Base-by-base conservation (phyloP, 2,797 vertebrate species). In the Chrosomus eos region DNA sequence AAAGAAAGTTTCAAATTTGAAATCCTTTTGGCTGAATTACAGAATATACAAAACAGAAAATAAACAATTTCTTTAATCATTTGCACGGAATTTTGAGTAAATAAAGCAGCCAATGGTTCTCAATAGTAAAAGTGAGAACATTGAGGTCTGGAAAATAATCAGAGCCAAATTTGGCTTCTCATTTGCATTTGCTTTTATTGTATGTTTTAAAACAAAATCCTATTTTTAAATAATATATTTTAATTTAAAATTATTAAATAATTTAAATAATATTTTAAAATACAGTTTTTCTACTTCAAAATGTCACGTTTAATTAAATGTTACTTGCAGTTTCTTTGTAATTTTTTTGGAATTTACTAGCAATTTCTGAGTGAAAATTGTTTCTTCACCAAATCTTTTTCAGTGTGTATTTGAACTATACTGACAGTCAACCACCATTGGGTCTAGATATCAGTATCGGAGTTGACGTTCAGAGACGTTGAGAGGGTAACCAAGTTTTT, bases 401-500 rank as follows among this genome's bases (percentile, higher is more conserved):
- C 18, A 51, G 18, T n/a, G 23, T 58, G 51, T 26, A 45, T 71
- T n/a, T 28, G 28, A 1, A 1, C 23, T 26, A 5, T 38, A 26
- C 19, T 38, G 53, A 26, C 14, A 14, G 16, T 7, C 13, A 10
- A 18, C 33, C 33, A 40, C 33, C 23, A 38, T 36, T 21, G 5
- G 33, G 13, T 76, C 23, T 38, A 26, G 51, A 40, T 36, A 55
- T 51, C n/a, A 26, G 16, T 26, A 45, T 73, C 16, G 5, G 26
- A 73, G 71, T 48, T 73, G 71, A 73, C 71, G 51, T 73, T 73
- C 16, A 64, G 26, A 79, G 43, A 77, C 7, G 7, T 28, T 33
- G 21, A 79, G 11, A 51, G 62, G 64, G 36, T 33, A 38, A 16
- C 23, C 14, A 11, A 26, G 8, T 26, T 81, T 33, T 38, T 18